These are phyloP conservation scores for Chamaea fasciata DNA, from an alignment of 2,113 vertebrate genomes.

Conservation along the genomic window DNA sequence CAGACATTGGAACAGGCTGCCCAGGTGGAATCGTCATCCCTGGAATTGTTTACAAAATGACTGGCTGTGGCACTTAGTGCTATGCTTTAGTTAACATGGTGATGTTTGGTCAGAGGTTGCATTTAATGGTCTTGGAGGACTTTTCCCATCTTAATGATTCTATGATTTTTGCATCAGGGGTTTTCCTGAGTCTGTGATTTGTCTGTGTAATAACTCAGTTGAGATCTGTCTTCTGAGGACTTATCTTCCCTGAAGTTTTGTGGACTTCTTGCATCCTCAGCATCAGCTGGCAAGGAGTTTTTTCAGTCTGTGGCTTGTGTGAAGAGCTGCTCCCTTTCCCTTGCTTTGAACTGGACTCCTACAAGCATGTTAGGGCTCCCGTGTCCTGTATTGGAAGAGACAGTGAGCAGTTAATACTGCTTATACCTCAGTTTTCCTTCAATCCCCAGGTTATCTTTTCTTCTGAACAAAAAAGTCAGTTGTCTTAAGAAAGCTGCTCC, in stretches of 20 bases:
- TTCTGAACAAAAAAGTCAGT: neutral
- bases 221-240: neutral
- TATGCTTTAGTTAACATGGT: neutral
- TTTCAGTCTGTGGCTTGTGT: neutral
- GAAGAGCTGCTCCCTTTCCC: neutral
- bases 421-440: neutral
- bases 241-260: neutral
- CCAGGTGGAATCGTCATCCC: neutral
- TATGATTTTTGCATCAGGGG: neutral
- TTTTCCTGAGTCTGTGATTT: neutral
- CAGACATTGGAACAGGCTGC: neutral
- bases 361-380: neutral
- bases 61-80: neutral
- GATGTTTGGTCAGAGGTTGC: neutral
- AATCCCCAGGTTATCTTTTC: neutral
- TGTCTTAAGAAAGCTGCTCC: neutral
- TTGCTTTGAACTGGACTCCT: neutral
- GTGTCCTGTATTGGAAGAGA: neutral
- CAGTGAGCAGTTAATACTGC: neutral
- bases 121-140: neutral
- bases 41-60: neutral
- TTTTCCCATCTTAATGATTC: neutral
- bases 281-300: neutral
- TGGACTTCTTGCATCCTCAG: rapidly evolving
- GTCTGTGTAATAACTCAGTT: neutral